Evolutionary conservation across 2,888 invertebrate species (phyloP).

Genomic region (Aspidiotus destructor): DNA sequence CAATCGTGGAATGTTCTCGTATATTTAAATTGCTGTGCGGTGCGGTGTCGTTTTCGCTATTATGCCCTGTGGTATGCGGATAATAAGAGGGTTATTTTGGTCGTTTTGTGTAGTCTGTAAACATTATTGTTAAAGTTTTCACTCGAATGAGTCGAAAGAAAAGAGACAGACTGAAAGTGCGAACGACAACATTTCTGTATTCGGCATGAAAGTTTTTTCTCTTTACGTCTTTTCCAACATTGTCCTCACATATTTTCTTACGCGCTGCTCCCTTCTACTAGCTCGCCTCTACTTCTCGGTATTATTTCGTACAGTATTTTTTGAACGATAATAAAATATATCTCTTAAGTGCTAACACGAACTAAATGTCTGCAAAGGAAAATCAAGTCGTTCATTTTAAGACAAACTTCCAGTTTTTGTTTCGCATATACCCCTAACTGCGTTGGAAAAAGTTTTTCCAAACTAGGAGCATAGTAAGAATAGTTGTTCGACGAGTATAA

Average conservation of each 20-base stretch:
- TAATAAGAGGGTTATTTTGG: neutral
- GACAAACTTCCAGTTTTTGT: slow-evolving; percentile 21
- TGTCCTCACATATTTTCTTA: too few species aligned
- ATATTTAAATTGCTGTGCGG: neutral
- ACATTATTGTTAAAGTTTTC: slow-evolving; percentile 30
- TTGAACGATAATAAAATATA: slow-evolving; percentile 28
- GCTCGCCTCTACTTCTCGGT: neutral
- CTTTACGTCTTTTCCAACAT: slow-evolving; percentile 3
- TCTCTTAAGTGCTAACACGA: slow-evolving; percentile 32
- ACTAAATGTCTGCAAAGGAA: slow-evolving; percentile 32
- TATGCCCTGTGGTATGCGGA: neutral
- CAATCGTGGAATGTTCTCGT: neutral
- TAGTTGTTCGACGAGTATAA: too few species aligned
- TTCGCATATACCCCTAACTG: neutral
- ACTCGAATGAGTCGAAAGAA: neutral
- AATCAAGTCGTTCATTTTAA: slow-evolving; percentile 31
- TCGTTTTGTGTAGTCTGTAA: slow-evolving; percentile 20
- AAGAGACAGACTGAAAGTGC: too few species aligned
- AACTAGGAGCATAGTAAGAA: too few species aligned
- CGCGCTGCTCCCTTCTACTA: too few species aligned
- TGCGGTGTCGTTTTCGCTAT: neutral
- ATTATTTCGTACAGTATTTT: neutral
- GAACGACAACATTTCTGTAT: slow-evolving; percentile 11
- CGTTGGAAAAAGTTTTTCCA: slow-evolving; percentile 14
- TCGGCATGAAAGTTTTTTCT: slow-evolving; percentile 26